These are phyloP conservation scores for Benitochromis conjunctus DNA, from an alignment of 2,113 vertebrate genomes.

Conservation along the genomic window DNA sequence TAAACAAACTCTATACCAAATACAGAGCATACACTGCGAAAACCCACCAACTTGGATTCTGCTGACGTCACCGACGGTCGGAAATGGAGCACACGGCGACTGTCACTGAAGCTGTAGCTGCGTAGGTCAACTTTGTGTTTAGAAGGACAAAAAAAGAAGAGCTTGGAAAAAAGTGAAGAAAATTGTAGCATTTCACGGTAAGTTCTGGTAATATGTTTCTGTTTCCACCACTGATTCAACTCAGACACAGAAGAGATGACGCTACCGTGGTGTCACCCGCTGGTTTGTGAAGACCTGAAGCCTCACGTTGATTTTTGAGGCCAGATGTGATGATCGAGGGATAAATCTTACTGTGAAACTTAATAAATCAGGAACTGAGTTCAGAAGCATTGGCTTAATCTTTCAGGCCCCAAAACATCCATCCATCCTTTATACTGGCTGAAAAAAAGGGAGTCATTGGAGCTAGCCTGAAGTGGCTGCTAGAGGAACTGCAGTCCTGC, in stretches of 20 bases:
- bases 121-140: not conserved
- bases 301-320: not conserved
- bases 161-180: not conserved
- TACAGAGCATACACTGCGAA: not conserved
- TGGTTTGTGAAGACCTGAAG: not conserved
- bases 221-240: not conserved
- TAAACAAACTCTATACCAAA: not conserved
- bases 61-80: accelerated
- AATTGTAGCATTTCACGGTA: not conserved
- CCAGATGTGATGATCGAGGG: not conserved
- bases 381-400: not conserved
- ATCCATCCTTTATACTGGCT: too few relatives aligned
- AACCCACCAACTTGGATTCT: not conserved
- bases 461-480: not conserved
- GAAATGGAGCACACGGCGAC: not conserved
- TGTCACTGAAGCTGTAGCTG: not conserved
- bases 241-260: not conserved
- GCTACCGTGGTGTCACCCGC: not conserved
- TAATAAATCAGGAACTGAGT: not conserved
- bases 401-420: too few relatives aligned
- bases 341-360: not conserved
- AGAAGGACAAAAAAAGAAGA: not conserved
- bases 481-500: not conserved
- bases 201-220: not conserved
- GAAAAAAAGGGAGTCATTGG: not conserved